phyloP scores from a whole-genome alignment of 2,113 vertebrate species.

The Oryzias melastigma region DNA sequence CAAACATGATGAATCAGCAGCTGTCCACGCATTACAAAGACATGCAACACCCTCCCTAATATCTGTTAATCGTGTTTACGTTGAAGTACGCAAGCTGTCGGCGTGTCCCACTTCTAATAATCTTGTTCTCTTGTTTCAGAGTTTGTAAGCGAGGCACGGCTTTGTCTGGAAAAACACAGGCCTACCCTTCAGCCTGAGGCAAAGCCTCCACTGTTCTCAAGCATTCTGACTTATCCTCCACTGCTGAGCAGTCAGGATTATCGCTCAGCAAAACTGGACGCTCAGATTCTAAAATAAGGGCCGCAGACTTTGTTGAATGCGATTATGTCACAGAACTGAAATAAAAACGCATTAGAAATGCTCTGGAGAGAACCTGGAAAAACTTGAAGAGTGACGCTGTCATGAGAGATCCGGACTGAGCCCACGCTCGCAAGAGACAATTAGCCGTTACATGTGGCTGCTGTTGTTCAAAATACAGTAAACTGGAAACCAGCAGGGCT shows the following conservation, averaged over 20 bases:
- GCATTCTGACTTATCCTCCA: conserved; percentile 33
- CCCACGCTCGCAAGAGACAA: background rate
- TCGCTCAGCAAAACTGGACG: conserved; percentile 3
- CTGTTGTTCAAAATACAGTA: conserved; percentile 21
- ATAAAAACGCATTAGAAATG: background rate
- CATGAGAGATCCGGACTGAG: conserved; percentile 1
- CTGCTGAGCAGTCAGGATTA: conserved; percentile 28
- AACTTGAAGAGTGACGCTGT: conserved; percentile 28
- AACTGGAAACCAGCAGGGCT: conserved; percentile 43
- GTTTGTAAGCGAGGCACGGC: conserved; percentile 33
- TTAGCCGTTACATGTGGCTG: background rate
- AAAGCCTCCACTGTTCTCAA: conserved; percentile 41
- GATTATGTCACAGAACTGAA: background rate
- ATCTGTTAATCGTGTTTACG: conserved; percentile 14
- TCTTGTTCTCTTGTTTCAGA: conserved; percentile 44
- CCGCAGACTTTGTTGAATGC: background rate
- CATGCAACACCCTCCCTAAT: too few species aligned
- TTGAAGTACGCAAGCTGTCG: conserved; percentile 26
- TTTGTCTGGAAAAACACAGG: conserved; percentile 46
- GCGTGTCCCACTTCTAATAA: conserved; percentile 46
- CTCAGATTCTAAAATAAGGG: conserved; percentile 5
- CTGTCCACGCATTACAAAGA: too few species aligned
- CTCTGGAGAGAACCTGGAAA: conserved; percentile 1
- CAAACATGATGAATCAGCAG: conserved; percentile 13
- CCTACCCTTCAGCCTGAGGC: conserved; percentile 51